Evolutionary conservation across 1,140 invertebrate species (phyloP), one percentile per base, ranked within the genome.

Genomic region (Drosophila nigromelanica): DNA sequence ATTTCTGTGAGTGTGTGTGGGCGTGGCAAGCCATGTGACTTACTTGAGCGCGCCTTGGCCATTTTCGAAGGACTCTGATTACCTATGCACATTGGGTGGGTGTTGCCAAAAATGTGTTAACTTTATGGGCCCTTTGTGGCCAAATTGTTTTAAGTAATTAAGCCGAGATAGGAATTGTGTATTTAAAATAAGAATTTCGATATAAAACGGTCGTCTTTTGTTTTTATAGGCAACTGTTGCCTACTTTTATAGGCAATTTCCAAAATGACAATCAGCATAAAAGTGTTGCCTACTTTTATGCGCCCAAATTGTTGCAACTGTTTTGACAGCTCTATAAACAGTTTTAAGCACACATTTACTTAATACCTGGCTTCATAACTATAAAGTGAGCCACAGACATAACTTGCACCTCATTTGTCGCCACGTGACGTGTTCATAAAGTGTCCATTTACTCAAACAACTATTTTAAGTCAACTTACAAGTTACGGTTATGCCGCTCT

Each of bases 11-110:
- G 51, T 64, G 39, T 64, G 69, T 70, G 82, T 87, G 79, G 83
- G 82, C 83, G 83, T 82, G 79, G 83, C 83, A 63, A 39, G 50
- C 51, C 82, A 87, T 87, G 83, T 87, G 82, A 82, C 82, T 87
- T 78, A 85, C 61, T 80, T 80, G 64, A 71, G 74, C 78, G 63
- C 63, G 73, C 71, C 85, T 76, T 78, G 86, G 77, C 74, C 74
- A 78, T 64, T 81, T 63, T 50, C 73, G 77, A 61, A 67, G 73
- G 30, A 56, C 69, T 82, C 61, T 87, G 81, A 86, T 86, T 86
- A 85, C 83, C 82, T 80, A 59, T 66, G 62, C 69, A 67, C 63
- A 67, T 62, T 73, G 43, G n/a, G 51, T 14, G 24, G 62, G 56
- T 30, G 67, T 58, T 37, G n/a, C 45, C 55, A 60, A 35, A 18